Base-by-base conservation (phyloP, 2,113 vertebrate species). In the Pollachius pollachius region DNA sequence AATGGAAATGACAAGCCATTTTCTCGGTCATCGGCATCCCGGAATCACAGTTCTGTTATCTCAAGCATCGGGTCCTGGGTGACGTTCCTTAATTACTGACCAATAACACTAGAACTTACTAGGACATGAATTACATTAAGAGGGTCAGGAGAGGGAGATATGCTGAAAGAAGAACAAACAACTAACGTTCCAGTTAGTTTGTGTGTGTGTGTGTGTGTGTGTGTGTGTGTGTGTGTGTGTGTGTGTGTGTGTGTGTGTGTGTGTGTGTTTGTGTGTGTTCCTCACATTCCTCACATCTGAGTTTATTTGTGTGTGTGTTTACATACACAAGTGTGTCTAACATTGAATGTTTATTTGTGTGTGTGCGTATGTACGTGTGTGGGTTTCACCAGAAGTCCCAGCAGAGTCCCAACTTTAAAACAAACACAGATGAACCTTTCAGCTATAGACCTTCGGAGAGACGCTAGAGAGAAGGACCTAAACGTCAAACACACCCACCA, bases 401-500 rank as follows among this genome's bases (percentile, higher is more conserved):
- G 41, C 64, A 58, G 54, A 68, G 65, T 63, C 30, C 61, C 56
- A 61, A 65, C 71, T 81, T 59, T 77, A 30, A 80, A 85, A 80
- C 69, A 84, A 82, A 76, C 67, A 78, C 61, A 60, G 68, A 64
- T 37, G 71, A 34, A 71, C 70, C 76, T 80, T 64, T 68, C 1
- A 1, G 61, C 64, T 71, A 74, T 70, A 72, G 72, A 78, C 70
- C 63, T 54, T 71, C 76, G 68, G 78, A 81, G 56, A 78, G 62
- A 76, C 77, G 79, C 64, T 72, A 67, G 34, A 68, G 76, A 52
- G 19, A 57, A 52, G 30, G 65, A 66, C 54, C 65, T 21, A 69
- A 67, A 79, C 61, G 77, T 77, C 75, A 84, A 84, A 85, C 82
- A 82, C 87, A 84, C 75, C 34, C n/a, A 0, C 64, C 56, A 72